phyloP scores from a whole-genome alignment of 2,113 vertebrate species.

The Pithys albifrons region DNA sequence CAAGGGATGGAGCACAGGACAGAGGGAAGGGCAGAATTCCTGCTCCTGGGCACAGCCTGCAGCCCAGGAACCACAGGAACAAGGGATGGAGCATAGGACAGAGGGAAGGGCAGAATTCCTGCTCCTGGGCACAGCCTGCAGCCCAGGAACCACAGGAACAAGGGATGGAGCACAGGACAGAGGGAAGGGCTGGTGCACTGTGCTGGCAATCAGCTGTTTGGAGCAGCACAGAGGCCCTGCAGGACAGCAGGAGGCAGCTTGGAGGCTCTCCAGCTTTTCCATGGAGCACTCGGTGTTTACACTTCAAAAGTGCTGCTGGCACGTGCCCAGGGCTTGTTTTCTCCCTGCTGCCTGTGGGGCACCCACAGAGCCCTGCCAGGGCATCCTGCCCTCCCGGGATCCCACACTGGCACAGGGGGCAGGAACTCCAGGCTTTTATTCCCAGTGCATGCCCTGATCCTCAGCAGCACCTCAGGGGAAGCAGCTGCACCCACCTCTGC shows the following conservation, averaged over 20 bases:
- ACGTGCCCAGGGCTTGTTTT: accelerated
- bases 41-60: too few species aligned
- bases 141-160: background rate
- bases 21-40: too few species aligned
- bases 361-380: background rate
- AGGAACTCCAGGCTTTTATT: background rate
- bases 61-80: too few species aligned
- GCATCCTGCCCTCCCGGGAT: background rate
- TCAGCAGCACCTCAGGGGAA: background rate
- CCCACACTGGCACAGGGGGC: background rate
- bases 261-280: background rate
- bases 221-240: background rate
- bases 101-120: background rate
- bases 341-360: accelerated
- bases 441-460: background rate
- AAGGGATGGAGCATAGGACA: too few species aligned
- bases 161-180: accelerated
- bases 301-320: background rate
- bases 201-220: accelerated
- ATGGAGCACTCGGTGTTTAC: background rate
- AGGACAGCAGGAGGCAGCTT: background rate
- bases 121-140: background rate
- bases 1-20: too few species aligned
- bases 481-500: background rate
- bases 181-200: accelerated